Evolutionary conservation across 2,888 invertebrate species (phyloP), one percentile per base, ranked within the genome.

Genomic region (Agriotes lineatus): DNA sequence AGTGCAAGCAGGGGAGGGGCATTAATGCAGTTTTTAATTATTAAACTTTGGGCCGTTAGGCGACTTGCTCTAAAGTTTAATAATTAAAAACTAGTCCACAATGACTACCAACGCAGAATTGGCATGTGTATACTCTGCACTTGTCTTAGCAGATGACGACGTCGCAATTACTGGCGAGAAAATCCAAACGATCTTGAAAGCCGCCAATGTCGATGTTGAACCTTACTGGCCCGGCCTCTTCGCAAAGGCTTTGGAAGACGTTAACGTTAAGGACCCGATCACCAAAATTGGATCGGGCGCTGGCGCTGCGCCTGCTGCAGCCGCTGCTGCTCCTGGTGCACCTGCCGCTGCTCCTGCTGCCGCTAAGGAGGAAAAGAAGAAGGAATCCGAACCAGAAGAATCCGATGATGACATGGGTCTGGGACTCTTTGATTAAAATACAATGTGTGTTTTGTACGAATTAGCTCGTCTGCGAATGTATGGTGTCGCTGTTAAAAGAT

Each of bases 161-260:
- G 93, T 99, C 80, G 95, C 97, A 80, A 94, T 99, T 80, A 99
- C 98, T 75, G 95, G 95, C 81, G 99, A 99, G 82, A 99, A 99
- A 86, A 96, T 99, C 85, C 92, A 92, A 77, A 96, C 98, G 75
- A 95, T 99, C 83, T 86, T 99, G 82, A 99, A 98, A 86, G 97
- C 99, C 50, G 98, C 99, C 75, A 91, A 90, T 83, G 97, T 99
- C 69, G 95, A 95, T 74, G 94, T 99, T 39, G 99, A 99, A 85
- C 97, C 99, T 16, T 99, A 97, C 88, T 99, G 99, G 99, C 97
- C 99, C 44, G 96, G 97, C 79, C 90, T 99, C 66, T 99, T 99
- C 85, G 96, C 99, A 75, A 97, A 98, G 86, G 96, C 98, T 37
- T 87, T 99, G 75, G 97, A 98, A 85, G 96, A 96, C 73, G 87